Evolutionary conservation across 2,797 vertebrate species (phyloP), one percentile per base, ranked within the genome.

Genomic region (Hypotaenidia okinawae): DNA sequence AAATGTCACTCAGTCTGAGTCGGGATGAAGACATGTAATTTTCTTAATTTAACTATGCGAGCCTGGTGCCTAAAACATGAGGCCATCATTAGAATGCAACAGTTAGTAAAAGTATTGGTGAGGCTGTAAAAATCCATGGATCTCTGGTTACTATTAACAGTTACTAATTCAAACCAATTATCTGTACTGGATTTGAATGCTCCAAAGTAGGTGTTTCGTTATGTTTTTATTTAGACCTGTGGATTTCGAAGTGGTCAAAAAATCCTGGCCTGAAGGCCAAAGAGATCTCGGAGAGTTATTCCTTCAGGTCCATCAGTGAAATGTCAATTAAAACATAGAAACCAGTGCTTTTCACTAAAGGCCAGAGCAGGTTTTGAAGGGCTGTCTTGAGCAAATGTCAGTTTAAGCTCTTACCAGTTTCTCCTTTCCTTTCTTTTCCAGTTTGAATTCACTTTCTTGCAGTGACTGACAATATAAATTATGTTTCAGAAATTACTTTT

Each of bases 311-410:
- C 24, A 45, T 67, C 35, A 63, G 35, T 84, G 78, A 95, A 84
- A 92, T 89, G 81, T 79, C 84, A 87, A 21, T 92, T 92, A 94
- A 75, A 82, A 61, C 30, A 52, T 16, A 67, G 76, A 74, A 74
- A 55, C 6, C 30, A 18, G 37, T 52, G 66, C 30, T 81, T 89
- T 84, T 84, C 25, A 59, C 39, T 67, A 66, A 82, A 84, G 69
- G 54, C 81, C 54, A 69, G 62, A 52, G 24, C 51, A 72, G 57
- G 54, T 57, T 84, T 91, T 89, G 54, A 89, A 75, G 41, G 59
- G 52, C 43, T 90, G 10, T 58, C 86, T 62, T 25, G 37, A 76
- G 69, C 35, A 92, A 93, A 75, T 75, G 57, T 78, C 80, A 64
- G 14, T 87, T 90, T n/a, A 62, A 86, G 28, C 75, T 86, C 41